A percentile compares a stretch with the other conserved stretches of the same genome.
Conservation (phyloP, 2,888 invertebrate genomes). For the Notodonta ziczac region DNA sequence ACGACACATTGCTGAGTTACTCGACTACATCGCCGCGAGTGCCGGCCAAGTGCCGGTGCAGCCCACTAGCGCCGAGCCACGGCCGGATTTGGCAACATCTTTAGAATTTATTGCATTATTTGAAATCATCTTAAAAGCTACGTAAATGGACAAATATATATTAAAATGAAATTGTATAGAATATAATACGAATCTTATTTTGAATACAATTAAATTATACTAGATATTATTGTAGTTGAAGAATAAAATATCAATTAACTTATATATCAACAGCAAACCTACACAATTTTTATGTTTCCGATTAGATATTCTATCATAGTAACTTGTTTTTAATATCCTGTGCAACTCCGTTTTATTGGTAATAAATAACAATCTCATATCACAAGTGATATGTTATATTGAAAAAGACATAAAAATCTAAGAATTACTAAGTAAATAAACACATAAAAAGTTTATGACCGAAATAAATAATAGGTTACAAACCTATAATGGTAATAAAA, state of each 20-base stretch:
- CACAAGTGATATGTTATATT: not conserved
- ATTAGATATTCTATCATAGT: not conserved
- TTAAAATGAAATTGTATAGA: too few relatives aligned
- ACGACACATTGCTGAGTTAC: conserved; percentile 24
- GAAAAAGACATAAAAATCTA: not conserved
- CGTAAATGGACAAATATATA: too few relatives aligned
- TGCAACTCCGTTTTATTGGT: conserved; percentile 1
- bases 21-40: conserved; percentile 10
- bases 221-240: too few relatives aligned
- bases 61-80: not conserved
- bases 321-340: conserved; percentile 1
- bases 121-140: too few relatives aligned
- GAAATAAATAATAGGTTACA: not conserved
- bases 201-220: too few relatives aligned
- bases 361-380: conserved; percentile 2
- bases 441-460: not conserved
- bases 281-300: not conserved
- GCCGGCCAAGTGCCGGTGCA: not conserved
- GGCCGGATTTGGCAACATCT: not conserved
- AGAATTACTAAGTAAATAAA: not conserved
- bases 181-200: too few relatives aligned
- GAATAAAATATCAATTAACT: not conserved
- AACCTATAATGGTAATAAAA: not conserved
- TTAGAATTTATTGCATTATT: not conserved
- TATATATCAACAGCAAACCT: not conserved